Base-by-base conservation (phyloP, 1,140 invertebrate genomes). In the Diploscapter pachys region DNA sequence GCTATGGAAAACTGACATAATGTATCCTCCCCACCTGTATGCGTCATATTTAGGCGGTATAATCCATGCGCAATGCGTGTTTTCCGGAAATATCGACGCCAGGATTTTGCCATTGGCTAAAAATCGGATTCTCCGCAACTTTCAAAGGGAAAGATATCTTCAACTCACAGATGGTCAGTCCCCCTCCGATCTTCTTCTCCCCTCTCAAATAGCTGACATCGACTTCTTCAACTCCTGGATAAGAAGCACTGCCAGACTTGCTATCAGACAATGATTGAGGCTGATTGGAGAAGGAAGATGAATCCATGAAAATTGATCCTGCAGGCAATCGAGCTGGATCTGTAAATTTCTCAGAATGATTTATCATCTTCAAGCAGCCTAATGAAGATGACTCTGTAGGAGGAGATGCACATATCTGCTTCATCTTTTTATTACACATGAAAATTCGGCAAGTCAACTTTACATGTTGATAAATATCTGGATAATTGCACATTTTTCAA, bases 31-130 rank as follows among this genome's bases (percentile, higher is more conserved):
- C 31, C 31, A 31, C 31, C 31, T 31, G 31, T 31, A 31, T 31
- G 75, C 53, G 48, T 76, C 70, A 66, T 76, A 76, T 11, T 57
- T 53, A 48, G 75, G 75, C 6, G 75, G 75, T 54, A 55, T 54
- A 9, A 76, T 31, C 75, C 75, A 76, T 3, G 72, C 75, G 57
- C 75, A 76, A 31, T 52, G 4, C 13, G 56, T 31, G 50, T 76
- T 76, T 13, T 76, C 75, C 11, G 75, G 75, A 13, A 11, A 71
- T 31, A 76, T 63, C 0, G 69, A 66, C 5, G 70, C 75, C 50
- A 76, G 54, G 31, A 72, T 49, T 13, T 70, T 72, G 11, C 50
- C 75, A 72, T 76, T 76, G 5, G 68, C 75, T 72, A 52, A 5
- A 72, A 72, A 67, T 57, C n/a, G 67, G 59, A 61, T 11, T 8